Evolutionary conservation across 2,797 vertebrate species (phyloP), one percentile per base, ranked within the genome.

Genomic region (Lophura swinhoii): DNA sequence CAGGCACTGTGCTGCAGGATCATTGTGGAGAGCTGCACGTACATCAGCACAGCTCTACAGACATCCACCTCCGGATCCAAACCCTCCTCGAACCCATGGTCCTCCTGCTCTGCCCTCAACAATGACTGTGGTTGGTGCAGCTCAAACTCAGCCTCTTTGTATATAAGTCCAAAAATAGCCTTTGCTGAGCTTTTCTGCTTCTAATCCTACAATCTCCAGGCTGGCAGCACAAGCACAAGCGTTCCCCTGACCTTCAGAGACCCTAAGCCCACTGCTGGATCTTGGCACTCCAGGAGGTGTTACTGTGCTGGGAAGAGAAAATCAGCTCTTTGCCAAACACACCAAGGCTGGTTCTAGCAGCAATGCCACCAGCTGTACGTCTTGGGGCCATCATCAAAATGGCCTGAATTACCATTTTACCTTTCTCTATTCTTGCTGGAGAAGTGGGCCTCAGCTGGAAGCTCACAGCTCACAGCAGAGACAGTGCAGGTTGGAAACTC

Each of bases 381-480:
- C 73, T 59, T 21, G 7, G 59, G 70, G 67, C 79, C 43, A 20
- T 56, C 31, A 5, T 12, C 55, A 4, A 23, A 78, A 67, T 4
- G 3, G 73, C 33, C 91, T 86, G 77, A 84, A 81, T 76, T 90
- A 93, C 48, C 95, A 88, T 91, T 83, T 78, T 77, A 83, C 63
- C 56, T 69, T 44, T 21, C 68, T 51, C 67, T 84, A 1, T 46
- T 41, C 53, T 71, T 81, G 73, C 80, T 60, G 51, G 67, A 73
- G 67, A 78, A 69, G 18, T 85, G 85, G 70, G 14, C 43, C 43
- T 87, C 51, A 44, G 79, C 63, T 60, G 83, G 43, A 8, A 72
- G 35, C 59, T 71, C 17, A 92, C 87, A 41, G 29, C 53, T 71
- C 76, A 12, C 46, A 31, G 51, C 14, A 72, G 16, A 77, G 24